Conservation (phyloP, 2,797 vertebrate genomes). For the Intellagama lesueurii region DNA sequence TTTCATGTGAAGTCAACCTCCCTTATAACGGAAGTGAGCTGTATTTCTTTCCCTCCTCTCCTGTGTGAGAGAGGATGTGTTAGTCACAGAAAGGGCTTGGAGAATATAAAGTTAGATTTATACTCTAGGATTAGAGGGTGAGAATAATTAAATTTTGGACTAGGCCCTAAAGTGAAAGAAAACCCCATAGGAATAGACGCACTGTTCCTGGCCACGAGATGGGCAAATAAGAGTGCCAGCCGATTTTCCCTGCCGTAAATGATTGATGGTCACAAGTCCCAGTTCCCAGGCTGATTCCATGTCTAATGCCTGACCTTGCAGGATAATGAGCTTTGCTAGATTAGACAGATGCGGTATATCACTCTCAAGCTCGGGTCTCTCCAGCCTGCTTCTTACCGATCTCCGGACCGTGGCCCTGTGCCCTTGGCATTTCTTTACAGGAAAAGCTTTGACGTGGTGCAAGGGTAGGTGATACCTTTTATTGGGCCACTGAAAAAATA, state of each 20-base stretch:
- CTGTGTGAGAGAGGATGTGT: constrained; percentile 14
- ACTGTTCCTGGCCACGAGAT: not conserved
- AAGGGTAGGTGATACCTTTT: too few relatives aligned
- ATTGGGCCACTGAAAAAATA: too few relatives aligned
- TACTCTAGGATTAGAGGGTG: constrained; percentile 43
- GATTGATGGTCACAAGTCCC: not conserved
- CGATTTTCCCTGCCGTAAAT: accelerated
- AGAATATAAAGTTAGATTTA: constrained; percentile 51
- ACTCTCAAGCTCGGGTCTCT: not conserved
- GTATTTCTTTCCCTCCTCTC: not conserved
- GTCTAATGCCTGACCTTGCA: not conserved
- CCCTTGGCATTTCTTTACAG: accelerated
- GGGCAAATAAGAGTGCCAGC: not conserved
- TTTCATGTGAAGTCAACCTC: not conserved
- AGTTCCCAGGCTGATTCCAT: not conserved
- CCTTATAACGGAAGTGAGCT: not conserved
- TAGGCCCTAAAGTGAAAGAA: not conserved
- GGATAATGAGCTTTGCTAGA: not conserved
- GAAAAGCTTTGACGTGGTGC: not conserved
- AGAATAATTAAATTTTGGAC: constrained; percentile 6
- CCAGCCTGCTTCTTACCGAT: not conserved
- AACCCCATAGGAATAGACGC: not conserved
- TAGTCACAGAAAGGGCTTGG: constrained; percentile 5
- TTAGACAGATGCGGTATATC: not conserved
- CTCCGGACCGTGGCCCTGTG: not conserved